phyloP scores from a whole-genome alignment of 1,140 invertebrate species.

The Drosophila dunni region DNA sequence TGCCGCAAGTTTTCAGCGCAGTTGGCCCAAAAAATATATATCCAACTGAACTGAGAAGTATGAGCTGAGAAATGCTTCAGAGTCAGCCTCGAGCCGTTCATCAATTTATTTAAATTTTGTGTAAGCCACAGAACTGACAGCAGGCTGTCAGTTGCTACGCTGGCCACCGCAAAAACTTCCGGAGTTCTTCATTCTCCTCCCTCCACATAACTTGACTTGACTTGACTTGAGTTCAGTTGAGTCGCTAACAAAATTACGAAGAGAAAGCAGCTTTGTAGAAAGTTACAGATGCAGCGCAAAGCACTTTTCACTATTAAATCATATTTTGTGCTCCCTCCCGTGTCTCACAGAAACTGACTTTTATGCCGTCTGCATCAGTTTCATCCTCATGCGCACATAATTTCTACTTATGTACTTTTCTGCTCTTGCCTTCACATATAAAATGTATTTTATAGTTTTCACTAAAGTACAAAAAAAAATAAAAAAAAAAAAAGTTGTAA shows the following conservation, averaged over 20 bases:
- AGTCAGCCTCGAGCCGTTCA: conserved; percentile 35
- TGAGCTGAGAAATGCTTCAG: neutral
- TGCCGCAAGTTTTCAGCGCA: conserved; percentile 44
- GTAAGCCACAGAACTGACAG: conserved; percentile 62
- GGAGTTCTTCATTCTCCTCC: neutral
- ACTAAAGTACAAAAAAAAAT: no score
- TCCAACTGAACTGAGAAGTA: conserved; percentile 3
- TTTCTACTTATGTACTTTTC: conserved; percentile 66
- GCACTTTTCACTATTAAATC: conserved; percentile 64
- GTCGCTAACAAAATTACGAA: conserved; percentile 62
- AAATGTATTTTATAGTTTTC: conserved; percentile 70
- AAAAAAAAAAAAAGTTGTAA: conserved; percentile 57
- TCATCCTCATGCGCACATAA: conserved; percentile 63
- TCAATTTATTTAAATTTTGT: conserved; percentile 69
- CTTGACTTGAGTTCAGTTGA: conserved; percentile 23
- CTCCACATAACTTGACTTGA: conserved; percentile 9
- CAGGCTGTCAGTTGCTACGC: conserved; percentile 51
- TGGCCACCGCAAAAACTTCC: conserved; percentile 59
- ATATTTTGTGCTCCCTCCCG: conserved; percentile 52
- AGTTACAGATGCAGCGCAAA: conserved; percentile 33
- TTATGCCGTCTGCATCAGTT: conserved; percentile 62
- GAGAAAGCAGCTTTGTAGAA: conserved; percentile 25
- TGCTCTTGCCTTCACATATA: conserved; percentile 39
- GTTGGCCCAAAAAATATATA: conserved; percentile 28
- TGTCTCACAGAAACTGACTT: conserved; percentile 46